phyloP scores from a whole-genome alignment of 2,797 vertebrate species.

The Orientallactaga sibirica region DNA sequence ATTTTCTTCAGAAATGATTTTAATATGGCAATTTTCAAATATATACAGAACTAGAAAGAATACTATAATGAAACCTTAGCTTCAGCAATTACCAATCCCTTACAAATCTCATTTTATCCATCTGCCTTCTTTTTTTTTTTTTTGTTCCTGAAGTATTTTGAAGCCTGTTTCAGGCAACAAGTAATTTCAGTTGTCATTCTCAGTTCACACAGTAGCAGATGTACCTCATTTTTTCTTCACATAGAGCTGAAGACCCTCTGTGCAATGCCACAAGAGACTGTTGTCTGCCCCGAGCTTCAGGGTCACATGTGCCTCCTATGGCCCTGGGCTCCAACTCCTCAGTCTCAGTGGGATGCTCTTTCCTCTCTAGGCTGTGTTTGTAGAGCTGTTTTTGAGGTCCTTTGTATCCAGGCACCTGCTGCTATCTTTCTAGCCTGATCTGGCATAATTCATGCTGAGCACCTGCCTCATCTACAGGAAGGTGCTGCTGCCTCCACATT shows the following conservation, averaged over 20 bases:
- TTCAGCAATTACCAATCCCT: not conserved
- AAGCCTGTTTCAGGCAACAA: not conserved
- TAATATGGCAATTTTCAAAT: slow-evolving; percentile 18
- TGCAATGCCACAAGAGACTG: fast-evolving
- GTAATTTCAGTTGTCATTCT: not conserved
- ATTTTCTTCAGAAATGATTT: not conserved
- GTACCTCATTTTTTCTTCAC: not conserved
- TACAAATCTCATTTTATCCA: not conserved
- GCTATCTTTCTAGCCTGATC: slow-evolving; percentile 20
- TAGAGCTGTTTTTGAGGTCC: not conserved
- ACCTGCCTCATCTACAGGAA: slow-evolving; percentile 19
- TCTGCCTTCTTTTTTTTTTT: not conserved
- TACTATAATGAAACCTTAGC: not conserved
- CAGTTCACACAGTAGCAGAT: not conserved
- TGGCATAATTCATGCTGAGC: slow-evolving; percentile 44
- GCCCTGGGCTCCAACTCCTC: fast-evolving
- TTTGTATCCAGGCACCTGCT: slow-evolving; percentile 23
- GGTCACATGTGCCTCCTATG: fast-evolving
- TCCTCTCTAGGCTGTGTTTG: not conserved
- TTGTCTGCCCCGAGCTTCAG: not conserved
- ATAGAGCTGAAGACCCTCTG: not conserved
- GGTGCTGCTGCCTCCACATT: not conserved
- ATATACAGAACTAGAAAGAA: not conserved
- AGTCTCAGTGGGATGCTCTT: fast-evolving
- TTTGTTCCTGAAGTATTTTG: not conserved